Evolutionary conservation across 2,113 vertebrate genomes (phyloP).

Genomic region (Cyprinodon brontotheroides): DNA sequence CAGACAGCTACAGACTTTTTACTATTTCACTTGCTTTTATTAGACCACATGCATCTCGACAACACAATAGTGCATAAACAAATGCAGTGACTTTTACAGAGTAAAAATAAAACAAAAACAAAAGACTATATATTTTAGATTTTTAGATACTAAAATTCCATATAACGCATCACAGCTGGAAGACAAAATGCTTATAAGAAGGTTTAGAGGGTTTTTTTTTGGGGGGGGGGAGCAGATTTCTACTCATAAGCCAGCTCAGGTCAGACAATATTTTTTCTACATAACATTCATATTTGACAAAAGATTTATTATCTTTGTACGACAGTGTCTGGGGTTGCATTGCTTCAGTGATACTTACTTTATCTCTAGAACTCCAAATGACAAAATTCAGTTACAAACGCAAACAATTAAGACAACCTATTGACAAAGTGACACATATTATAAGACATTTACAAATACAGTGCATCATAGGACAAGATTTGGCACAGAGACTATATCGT

Average conservation of each 20-base stretch:
- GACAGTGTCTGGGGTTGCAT: neutral
- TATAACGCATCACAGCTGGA: slow-evolving; percentile 28
- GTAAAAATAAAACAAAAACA: slow-evolving; percentile 39
- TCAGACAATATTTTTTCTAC: slow-evolving; percentile 5
- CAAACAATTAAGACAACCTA: slow-evolving; percentile 35
- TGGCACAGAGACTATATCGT: slow-evolving; percentile 58
- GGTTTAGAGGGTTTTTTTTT: slow-evolving; percentile 4
- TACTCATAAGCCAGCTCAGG: slow-evolving; percentile 17
- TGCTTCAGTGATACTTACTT: slow-evolving; percentile 19
- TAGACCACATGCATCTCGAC: slow-evolving; percentile 71
- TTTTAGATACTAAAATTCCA: slow-evolving; percentile 25
- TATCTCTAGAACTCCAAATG: slow-evolving; percentile 32
- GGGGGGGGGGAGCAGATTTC: slow-evolving; percentile 8
- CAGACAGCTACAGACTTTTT: slow-evolving; percentile 8
- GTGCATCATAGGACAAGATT: slow-evolving; percentile 12
- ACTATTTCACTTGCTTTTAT: slow-evolving; percentile 58
- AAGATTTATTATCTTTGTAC: slow-evolving; percentile 11
- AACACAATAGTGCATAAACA: slow-evolving; percentile 57
- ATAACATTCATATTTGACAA: slow-evolving; percentile 7
- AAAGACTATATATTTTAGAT: slow-evolving; percentile 1
- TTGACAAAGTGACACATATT: slow-evolving; percentile 36
- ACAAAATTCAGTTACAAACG: slow-evolving; percentile 56
- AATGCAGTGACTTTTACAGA: slow-evolving; percentile 58
- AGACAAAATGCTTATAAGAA: slow-evolving; percentile 15
- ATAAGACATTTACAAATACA: too few relatives aligned